A percentile compares a stretch with the other conserved stretches of the same genome.
Conservation (phyloP, 2,113 vertebrate species). For the Panthera leo region DNA sequence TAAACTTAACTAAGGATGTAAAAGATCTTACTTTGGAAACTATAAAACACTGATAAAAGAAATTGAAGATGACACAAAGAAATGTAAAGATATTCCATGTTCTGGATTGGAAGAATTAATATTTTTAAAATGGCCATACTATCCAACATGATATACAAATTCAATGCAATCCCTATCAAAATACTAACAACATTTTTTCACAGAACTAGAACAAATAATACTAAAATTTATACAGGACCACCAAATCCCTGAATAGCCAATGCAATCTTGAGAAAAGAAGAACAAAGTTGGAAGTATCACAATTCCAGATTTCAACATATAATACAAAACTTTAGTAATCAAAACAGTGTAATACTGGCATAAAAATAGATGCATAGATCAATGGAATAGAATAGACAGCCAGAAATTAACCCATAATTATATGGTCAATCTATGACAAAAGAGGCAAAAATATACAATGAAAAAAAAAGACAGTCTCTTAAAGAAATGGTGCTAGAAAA, state of each 20-base stretch:
- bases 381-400: neutral
- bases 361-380: neutral
- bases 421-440: neutral
- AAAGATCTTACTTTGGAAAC: neutral
- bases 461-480: neutral
- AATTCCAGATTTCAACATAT: neutral
- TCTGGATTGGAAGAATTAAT: neutral
- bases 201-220: neutral
- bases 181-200: neutral
- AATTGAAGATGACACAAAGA: neutral
- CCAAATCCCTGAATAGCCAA: neutral
- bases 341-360: neutral
- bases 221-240: neutral
- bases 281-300: neutral
- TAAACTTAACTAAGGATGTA: neutral
- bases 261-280: neutral
- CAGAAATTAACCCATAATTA: neutral
- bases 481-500: neutral
- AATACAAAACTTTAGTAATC: neutral
- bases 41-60: neutral
- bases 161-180: neutral
- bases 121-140: neutral
- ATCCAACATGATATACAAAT: neutral
- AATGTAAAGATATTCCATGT: neutral
- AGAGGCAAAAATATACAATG: neutral